These are phyloP conservation scores for Pachyseris speciosa DNA, from an alignment of 64 coral and sea anemone genomes.

Conservation along the genomic window DNA sequence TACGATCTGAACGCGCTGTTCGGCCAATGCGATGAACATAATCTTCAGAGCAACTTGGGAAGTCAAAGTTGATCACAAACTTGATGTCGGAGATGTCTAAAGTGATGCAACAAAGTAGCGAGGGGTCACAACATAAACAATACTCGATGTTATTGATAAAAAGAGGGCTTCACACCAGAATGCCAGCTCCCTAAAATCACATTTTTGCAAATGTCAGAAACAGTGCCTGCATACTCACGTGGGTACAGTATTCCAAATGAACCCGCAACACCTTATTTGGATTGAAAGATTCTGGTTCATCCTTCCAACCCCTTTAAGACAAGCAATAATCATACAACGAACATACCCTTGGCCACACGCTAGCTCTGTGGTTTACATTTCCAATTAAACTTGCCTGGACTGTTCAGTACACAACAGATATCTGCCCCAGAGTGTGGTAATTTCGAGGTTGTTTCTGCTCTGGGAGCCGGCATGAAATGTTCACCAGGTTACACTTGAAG, in stretches of 20 bases:
- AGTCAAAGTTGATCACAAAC: constrained; percentile 99
- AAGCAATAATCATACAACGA: background rate
- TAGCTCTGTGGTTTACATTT: background rate
- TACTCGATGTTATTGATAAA: background rate
- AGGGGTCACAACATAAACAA: background rate
- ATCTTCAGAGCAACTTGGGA: constrained; percentile 95
- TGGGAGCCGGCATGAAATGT: constrained; percentile 57
- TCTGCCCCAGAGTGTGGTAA: background rate
- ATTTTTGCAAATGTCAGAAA: background rate
- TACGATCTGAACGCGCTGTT: constrained; percentile 95
- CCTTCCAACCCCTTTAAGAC: background rate
- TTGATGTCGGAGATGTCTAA: constrained; percentile 99
- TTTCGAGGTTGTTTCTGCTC: constrained; percentile 31
- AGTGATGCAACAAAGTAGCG: constrained; percentile 28
- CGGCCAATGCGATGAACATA: constrained; percentile 97
- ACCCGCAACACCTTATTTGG: background rate
- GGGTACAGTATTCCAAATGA: constrained; percentile 25
- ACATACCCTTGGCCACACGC: background rate
- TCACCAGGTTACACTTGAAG: constrained; percentile 61
- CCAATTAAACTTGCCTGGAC: constrained; percentile 31
- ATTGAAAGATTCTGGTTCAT: background rate
- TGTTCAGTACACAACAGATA: background rate
- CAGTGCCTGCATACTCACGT: constrained; percentile 4
- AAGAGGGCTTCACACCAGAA: constrained; percentile 78
- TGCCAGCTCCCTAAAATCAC: constrained; percentile 84